A percentile compares a stretch with the other conserved stretches of the same genome.
These are phyloP conservation scores for Isurus oxyrinchus DNA, from an alignment of 2,113 vertebrate genomes.

Conservation along the genomic window DNA sequence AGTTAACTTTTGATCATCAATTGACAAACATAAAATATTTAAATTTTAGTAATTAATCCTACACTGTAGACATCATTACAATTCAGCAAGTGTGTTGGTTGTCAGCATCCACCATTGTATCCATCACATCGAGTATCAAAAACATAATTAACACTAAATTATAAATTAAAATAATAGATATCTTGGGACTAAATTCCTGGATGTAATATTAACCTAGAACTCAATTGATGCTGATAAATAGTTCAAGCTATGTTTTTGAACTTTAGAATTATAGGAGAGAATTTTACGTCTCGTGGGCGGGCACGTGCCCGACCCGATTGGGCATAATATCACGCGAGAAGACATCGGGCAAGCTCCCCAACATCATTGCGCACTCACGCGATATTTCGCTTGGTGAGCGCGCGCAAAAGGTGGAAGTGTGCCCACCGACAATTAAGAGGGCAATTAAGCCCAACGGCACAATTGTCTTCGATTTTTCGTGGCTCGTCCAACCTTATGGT, in stretches of 20 bases:
- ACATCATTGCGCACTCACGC: too few relatives aligned
- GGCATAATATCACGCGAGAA: too few relatives aligned
- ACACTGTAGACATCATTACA: background rate
- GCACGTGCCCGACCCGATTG: too few relatives aligned
- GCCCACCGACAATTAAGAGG: too few relatives aligned
- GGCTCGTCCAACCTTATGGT: too few relatives aligned
- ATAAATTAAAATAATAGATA: background rate
- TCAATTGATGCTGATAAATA: background rate
- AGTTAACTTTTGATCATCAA: background rate
- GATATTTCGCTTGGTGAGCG: too few relatives aligned
- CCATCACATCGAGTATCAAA: background rate
- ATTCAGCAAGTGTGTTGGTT: background rate
- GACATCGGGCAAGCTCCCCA: too few relatives aligned
- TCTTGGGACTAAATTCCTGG: background rate
- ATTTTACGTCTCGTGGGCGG: too few relatives aligned
- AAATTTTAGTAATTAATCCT: background rate
- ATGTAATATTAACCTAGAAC: background rate
- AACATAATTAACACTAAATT: background rate
- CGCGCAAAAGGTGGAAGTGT: too few relatives aligned
- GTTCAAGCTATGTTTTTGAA: background rate
- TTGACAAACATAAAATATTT: background rate
- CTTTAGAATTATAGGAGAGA: background rate
- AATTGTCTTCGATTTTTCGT: too few relatives aligned
- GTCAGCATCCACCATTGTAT: background rate
- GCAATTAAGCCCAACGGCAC: too few relatives aligned